Base-by-base conservation (phyloP, 2,113 vertebrate species). In the Hippoglossus stenolepis region DNA sequence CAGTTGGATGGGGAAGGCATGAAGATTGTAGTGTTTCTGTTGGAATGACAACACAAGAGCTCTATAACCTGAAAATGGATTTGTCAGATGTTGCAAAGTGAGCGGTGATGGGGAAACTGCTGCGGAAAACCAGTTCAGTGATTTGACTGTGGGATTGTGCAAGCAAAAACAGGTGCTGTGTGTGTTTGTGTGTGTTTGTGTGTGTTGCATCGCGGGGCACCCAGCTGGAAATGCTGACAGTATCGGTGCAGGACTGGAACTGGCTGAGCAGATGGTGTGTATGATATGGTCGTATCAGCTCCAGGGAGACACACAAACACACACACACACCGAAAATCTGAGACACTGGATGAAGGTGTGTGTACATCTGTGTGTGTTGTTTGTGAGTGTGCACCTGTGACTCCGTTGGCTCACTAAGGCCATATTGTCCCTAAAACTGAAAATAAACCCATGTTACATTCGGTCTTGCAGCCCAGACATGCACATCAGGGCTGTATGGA, bases 11-110 rank as follows among this genome's bases (percentile, higher is more conserved):
- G 0, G 4, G 47, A 15, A 73, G 43, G 57, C 58, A 60, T 64
- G 61, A 38, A 57, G 28, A 82, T 26, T 26, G 59, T 12, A 1
- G 63, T 67, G 31, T 49, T 65, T 85, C 64, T 62, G 17, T 40
- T 77, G 70, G 58, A 69, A 75, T 49, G 15, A 65, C 20, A 73
- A 74, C 11, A 17, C 28, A 53, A 64, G 43, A 63, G 23, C 31
- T 72, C 68, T 49, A 24, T 65, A 67, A 74, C 64, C 2, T 9
- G 57, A 24, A 23, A 63, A 84, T 74, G 0, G 51, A 61, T 82
- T 75, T 64, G 57, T 90, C 80, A 77, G 80, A 85, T 73, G 73
- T 66, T 62, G 2, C n/a, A 62, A 40, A 66, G 21, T 20, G 47
- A 63, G 57, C 2, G 17, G 3, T 4, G 58, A 70, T 26, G 28